A percentile compares a stretch with the other conserved stretches of the same genome.
These are phyloP conservation scores for Leucoma salicis DNA, from an alignment of 2,888 invertebrate species.

Conservation along the genomic window DNA sequence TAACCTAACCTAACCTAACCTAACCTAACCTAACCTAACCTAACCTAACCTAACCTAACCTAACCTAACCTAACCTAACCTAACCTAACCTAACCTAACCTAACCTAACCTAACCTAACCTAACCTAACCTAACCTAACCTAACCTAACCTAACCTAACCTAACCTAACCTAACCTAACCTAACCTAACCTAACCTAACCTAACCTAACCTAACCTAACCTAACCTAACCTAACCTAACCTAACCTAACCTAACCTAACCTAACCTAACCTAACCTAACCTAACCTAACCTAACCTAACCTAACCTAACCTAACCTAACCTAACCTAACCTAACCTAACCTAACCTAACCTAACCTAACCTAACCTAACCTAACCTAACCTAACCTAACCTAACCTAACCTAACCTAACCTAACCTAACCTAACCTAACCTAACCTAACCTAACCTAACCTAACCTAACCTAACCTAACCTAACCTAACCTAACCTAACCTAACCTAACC, in stretches of 20 bases:
- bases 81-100: constrained; percentile 23
- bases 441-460: constrained; percentile 9
- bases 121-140: constrained; percentile 22
- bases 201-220: constrained; percentile 22
- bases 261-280: constrained; percentile 20
- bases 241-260: constrained; percentile 22
- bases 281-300: constrained; percentile 15
- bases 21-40: constrained; percentile 14
- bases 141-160: constrained; percentile 19
- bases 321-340: constrained; percentile 26
- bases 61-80: constrained; percentile 20
- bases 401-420: constrained; percentile 22
- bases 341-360: constrained; percentile 28
- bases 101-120: constrained; percentile 23
- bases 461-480: constrained; percentile 11
- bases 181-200: constrained; percentile 22
- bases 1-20: constrained; percentile 9
- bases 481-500: constrained; percentile 12
- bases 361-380: constrained; percentile 20
- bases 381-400: constrained; percentile 20
- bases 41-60: constrained; percentile 23
- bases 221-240: constrained; percentile 22
- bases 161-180: constrained; percentile 21
- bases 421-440: constrained; percentile 15
- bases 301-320: constrained; percentile 24